Percentiles rank a stretch among this genome's conserved stretches.
These are phyloP conservation scores for Platorchestia sp. DNA, from an alignment of 1,140 invertebrate genomes.

Conservation along the genomic window DNA sequence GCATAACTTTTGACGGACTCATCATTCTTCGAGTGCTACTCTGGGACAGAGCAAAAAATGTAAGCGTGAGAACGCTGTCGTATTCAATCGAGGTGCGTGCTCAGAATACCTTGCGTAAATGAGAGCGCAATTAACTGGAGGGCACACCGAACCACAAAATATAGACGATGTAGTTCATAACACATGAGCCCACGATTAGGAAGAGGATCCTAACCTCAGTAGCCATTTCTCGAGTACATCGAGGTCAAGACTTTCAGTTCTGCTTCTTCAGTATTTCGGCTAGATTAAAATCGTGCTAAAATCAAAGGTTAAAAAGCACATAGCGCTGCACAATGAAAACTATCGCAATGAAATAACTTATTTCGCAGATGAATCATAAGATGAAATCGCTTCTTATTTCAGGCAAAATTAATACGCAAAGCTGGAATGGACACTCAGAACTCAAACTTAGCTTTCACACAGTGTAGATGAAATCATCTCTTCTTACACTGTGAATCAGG, in stretches of 20 bases:
- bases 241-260: neutral
- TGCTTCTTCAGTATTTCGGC: neutral
- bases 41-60: neutral
- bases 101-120: neutral
- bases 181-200: neutral
- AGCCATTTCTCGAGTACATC: neutral
- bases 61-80: neutral
- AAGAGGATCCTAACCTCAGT: neutral
- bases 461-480: neutral
- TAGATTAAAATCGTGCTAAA: neutral
- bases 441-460: neutral
- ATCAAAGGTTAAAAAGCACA: neutral
- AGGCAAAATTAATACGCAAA: neutral
- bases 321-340: neutral
- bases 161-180: neutral
- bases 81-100: neutral
- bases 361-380: neutral
- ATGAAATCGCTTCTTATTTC: neutral
- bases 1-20: constrained; percentile 6
- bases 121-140: neutral
- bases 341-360: neutral
- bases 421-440: neutral
- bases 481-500: neutral
- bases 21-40: neutral
- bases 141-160: neutral